Base-by-base conservation (phyloP, 2,113 vertebrate genomes). In the Thunnus maccoyii region DNA sequence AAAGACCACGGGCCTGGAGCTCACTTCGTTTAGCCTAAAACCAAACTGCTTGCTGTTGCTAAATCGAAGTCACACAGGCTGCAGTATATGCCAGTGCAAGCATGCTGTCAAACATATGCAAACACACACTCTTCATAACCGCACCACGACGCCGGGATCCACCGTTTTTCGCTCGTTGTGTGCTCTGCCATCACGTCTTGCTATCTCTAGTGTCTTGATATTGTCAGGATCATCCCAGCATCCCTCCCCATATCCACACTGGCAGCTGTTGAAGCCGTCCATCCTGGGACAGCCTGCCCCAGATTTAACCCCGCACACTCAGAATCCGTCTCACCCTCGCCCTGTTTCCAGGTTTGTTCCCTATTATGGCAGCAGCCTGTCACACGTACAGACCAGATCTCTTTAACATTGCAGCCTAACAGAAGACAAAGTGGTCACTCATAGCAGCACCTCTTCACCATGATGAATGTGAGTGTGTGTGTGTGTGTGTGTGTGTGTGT, bases 241-340 rank as follows among this genome's bases (percentile, higher is more conserved):
- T 86, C 68, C 22, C 61, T 61, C 32, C 67, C 63, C 16, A 41
- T 72, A 48, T 60, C 46, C 15, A 14, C 1, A 4, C 72, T 50
- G 75, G 70, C 81, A 90, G 86, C 85, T 82, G 78, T 16, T 77
- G 66, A 57, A 60, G 50, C 54, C 11, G 73, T 78, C 85, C 72
- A 69, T 69, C 67, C 63, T 57, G 76, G 60, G 64, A 77, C 79
- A 44, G 54, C 74, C 56, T 85, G 86, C 70, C 85, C 89, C 82
- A 89, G 70, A 85, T 91, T 83, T 86, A 84, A 84, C 88, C 88
- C 72, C 72, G 50, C 82, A 55, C 69, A 15, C 47, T 18, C 51
- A 55, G 50, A 72, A 20, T 9, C 56, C 2, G 6, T 65, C 74
- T 68, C 58, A 2, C 22, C 63, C 46, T 57, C 6, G 4, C 44